A percentile compares a stretch with the other conserved stretches of the same genome.
phyloP scores from a whole-genome alignment of 2,113 vertebrate genomes.

The Marmota monax region DNA sequence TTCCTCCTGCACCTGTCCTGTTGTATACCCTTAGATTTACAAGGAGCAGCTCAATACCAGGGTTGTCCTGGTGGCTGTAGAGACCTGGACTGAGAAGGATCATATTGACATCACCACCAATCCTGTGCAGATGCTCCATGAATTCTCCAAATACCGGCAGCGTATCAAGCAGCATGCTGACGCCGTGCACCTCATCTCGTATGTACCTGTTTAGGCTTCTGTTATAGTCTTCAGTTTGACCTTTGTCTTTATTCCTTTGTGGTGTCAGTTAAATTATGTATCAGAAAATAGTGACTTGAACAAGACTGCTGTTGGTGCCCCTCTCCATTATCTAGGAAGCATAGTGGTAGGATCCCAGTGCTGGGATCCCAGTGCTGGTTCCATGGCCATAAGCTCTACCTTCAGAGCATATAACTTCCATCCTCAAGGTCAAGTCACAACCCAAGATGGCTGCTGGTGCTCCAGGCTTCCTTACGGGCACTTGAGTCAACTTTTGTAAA shows the following conservation, averaged over 20 bases:
- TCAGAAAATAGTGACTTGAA: not conserved
- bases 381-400: not conserved
- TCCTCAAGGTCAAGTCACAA: not conserved
- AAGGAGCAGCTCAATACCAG: conserved; percentile 98
- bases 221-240: not conserved
- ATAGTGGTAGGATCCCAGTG: not conserved
- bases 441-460: not conserved
- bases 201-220: conserved; percentile 76
- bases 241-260: not conserved
- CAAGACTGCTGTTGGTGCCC: not conserved
- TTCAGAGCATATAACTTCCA: not conserved
- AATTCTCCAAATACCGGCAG: conserved; percentile 97
- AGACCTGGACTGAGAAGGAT: conserved; percentile 97
- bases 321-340: not conserved
- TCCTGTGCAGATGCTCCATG: conserved; percentile 95
- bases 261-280: not conserved
- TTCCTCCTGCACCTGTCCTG: conserved; percentile 90
- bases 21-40: conserved; percentile 93
- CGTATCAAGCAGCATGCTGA: conserved; percentile 95
- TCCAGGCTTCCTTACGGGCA: not conserved
- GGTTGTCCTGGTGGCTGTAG: conserved; percentile 96
- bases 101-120: conserved; percentile 93
- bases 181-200: conserved; percentile 97
- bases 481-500: not conserved
- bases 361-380: not conserved